Percentiles rank a stretch among this genome's conserved stretches.
phyloP scores from a whole-genome alignment of 1,140 invertebrate genomes.

The Apolygus lucorum region DNA sequence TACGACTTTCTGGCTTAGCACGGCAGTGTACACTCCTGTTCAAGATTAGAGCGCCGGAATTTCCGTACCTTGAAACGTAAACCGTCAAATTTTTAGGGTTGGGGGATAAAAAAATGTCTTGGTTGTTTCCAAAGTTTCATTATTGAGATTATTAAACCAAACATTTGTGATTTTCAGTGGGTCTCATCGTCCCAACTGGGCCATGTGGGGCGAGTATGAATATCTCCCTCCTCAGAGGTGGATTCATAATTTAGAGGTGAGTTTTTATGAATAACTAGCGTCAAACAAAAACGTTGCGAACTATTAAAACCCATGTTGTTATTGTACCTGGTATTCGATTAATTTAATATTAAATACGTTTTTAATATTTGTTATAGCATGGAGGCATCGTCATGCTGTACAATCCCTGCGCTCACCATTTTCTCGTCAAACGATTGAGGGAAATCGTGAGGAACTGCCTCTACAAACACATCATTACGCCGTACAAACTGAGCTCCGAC shows the following conservation, averaged over 20 bases:
- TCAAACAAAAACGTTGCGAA: too few species aligned
- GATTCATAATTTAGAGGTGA: slow-evolving; percentile 72
- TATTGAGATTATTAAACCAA: too few species aligned
- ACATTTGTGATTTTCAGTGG: slow-evolving; percentile 51
- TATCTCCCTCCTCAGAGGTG: slow-evolving; percentile 75
- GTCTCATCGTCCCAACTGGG: slow-evolving; percentile 68
- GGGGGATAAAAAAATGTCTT: neutral
- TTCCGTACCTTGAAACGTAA: too few species aligned
- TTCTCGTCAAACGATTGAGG: slow-evolving; percentile 54
- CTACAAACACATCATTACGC: slow-evolving; percentile 70
- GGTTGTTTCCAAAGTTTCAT: too few species aligned
- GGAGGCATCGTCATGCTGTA: slow-evolving; percentile 77
- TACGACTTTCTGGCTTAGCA: too few species aligned
- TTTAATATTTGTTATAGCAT: slow-evolving; percentile 52
- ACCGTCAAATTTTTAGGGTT: too few species aligned
- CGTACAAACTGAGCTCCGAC: slow-evolving; percentile 53
- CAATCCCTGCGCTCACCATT: slow-evolving; percentile 71
- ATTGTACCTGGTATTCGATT: too few species aligned
- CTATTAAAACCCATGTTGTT: too few species aligned
- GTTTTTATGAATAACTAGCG: too few species aligned
- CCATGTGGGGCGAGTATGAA: slow-evolving; percentile 71
- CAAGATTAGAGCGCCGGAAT: too few species aligned
- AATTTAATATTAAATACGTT: too few species aligned
- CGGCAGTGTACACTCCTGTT: too few species aligned
- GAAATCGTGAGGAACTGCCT: slow-evolving; percentile 59